These are phyloP conservation scores for Meandrina meandrites DNA, from an alignment of 92 coral and sea anemone genomes.

Conservation along the genomic window DNA sequence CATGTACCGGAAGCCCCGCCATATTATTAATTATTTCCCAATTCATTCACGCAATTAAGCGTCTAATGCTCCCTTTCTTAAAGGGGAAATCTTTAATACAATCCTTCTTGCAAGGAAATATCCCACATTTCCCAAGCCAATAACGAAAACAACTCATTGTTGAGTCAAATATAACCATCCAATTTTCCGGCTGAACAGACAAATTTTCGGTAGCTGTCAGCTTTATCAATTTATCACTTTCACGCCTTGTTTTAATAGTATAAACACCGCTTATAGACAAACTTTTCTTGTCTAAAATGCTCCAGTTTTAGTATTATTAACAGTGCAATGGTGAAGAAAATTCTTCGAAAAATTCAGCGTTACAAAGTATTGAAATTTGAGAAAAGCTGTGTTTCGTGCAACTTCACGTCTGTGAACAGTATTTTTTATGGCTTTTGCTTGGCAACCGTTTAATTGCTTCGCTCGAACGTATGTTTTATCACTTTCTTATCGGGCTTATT, in stretches of 20 bases:
- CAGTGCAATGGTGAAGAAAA: background rate
- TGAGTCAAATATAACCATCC: background rate
- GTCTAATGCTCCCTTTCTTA: background rate
- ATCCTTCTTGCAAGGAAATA: background rate
- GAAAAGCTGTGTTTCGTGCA: background rate
- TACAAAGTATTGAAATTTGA: background rate
- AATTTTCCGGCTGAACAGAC: background rate
- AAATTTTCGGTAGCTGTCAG: background rate
- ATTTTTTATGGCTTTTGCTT: background rate
- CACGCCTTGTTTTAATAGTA: background rate
- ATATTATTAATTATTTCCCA: background rate
- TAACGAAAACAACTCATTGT: background rate
- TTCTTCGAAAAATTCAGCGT: background rate
- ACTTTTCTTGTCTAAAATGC: background rate
- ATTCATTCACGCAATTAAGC: background rate
- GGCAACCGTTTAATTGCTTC: conserved; percentile 16
- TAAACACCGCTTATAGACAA: background rate
- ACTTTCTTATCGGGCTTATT: conserved; percentile 7
- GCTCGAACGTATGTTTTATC: conserved; percentile 15
- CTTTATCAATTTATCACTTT: conserved; percentile 1
- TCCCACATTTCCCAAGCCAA: background rate
- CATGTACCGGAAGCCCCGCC: background rate
- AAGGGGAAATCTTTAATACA: background rate
- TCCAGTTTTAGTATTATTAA: background rate
- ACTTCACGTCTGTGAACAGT: background rate